These are phyloP conservation scores for Penaeus monodon DNA, from an alignment of 2,888 invertebrate genomes.

Conservation along the genomic window DNA sequence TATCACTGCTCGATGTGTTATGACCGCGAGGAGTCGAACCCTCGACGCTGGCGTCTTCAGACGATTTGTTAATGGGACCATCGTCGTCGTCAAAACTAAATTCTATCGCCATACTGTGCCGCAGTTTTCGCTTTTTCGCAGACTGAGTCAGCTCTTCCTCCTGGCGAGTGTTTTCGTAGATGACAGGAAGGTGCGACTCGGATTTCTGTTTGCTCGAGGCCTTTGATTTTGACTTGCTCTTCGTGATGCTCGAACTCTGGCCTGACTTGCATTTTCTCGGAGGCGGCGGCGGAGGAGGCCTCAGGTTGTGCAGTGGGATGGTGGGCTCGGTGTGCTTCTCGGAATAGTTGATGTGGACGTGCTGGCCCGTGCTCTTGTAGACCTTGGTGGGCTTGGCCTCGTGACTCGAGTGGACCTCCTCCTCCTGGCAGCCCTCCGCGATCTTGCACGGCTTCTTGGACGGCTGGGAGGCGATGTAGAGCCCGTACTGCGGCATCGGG, in stretches of 20 bases:
- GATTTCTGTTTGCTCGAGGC: constrained; percentile 16
- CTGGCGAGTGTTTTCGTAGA: constrained; percentile 49
- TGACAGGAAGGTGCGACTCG: constrained; percentile 41
- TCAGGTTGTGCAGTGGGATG: constrained; percentile 40
- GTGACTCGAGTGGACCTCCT: no score
- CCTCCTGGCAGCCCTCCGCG: background rate
- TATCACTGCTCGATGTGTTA: constrained; percentile 55
- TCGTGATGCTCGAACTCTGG: background rate
- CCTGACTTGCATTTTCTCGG: constrained; percentile 14
- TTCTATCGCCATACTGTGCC: constrained; percentile 49
- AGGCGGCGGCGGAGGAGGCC: constrained; percentile 50
- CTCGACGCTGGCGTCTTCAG: background rate
- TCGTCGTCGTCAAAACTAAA: constrained; percentile 45
- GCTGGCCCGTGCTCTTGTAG: constrained; percentile 58
- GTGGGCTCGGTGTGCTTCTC: constrained; percentile 11
- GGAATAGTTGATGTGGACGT: constrained; percentile 50
- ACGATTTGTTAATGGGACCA: background rate
- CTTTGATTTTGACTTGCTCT: constrained; percentile 10
- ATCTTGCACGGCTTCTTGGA: constrained; percentile 49
- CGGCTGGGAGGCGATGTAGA: constrained; percentile 45
- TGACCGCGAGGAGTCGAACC: constrained; percentile 42
- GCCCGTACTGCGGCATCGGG: constrained; percentile 52
- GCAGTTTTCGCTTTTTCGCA: constrained; percentile 45
- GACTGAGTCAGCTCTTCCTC: constrained; percentile 37
- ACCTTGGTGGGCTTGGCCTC: background rate